Evolutionary conservation across 2,113 vertebrate species (phyloP).

Genomic region (Eublepharis macularius): DNA sequence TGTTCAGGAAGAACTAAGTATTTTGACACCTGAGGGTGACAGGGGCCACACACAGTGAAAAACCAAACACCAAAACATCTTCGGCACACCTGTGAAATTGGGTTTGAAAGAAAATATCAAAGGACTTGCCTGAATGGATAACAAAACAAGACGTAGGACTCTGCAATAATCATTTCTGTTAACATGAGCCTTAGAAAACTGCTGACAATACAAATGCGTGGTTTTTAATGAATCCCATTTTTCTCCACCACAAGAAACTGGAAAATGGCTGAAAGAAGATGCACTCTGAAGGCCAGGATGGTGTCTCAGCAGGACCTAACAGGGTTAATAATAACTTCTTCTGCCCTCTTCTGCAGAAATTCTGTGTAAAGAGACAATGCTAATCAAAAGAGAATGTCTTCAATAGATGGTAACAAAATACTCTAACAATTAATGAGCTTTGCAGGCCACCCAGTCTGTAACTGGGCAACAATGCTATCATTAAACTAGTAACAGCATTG

Average conservation of each 20-base stretch:
- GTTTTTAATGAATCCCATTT: constrained; percentile 17
- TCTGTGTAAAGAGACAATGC: background rate
- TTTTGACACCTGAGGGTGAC: background rate
- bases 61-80: background rate
- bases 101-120: background rate
- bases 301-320: background rate
- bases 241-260: background rate
- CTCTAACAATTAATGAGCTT: background rate
- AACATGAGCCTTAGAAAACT: background rate
- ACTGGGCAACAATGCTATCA: background rate
- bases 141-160: background rate
- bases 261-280: background rate
- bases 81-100: background rate
- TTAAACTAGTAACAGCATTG: constrained; percentile 33
- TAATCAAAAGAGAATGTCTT: background rate
- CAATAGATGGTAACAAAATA: background rate
- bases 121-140: constrained; percentile 5
- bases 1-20: background rate
- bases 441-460: background rate
- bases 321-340: background rate
- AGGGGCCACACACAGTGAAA: background rate
- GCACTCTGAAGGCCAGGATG: background rate
- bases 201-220: background rate
- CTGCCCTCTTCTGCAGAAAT: background rate
- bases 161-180: background rate